Base-by-base conservation (phyloP, 2,797 vertebrate genomes). In the Mus caroli region DNA sequence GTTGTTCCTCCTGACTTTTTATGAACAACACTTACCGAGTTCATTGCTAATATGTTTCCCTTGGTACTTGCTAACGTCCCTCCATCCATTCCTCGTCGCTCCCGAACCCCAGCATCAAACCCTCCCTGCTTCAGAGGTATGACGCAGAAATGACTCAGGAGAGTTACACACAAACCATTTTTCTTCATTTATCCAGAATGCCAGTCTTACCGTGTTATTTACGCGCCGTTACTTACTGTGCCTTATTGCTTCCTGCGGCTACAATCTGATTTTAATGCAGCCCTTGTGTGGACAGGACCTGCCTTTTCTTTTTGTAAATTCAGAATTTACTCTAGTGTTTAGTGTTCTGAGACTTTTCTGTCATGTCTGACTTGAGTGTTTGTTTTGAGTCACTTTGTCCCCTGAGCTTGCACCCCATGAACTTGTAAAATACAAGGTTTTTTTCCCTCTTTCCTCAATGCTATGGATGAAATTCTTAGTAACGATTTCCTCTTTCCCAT, bases 361-460 rank as follows among this genome's bases (percentile, higher is more conserved):
- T 87, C 50, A 71, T 76, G 73, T 50, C 77, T 76, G 64, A 62
- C 56, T 56, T 71, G 60, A 87, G 3, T 77, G 37, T 79, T 54
- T 94, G n/a, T 84, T 88, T 89, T 88, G 86, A 90, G 31, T 84
- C 92, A 40, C 7, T 92, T 77, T 82, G 67, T 84, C 40, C 46
- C 71, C 88, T 89, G 73, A 64, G 75, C 76, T 79, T 76, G 50
- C 78, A 40, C 50, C 54, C 56, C 22, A 14, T 56, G 15, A 94
- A 96, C 71, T 95, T 95, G 88, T 67, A 88, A 79, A 79, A 88
- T 88, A 52, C 54, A 78, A 58, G 26, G 26, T 62, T 62, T 58
- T 64, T 8, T 67, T 83, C 60, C 46, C 31, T 85, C 46, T 88
- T 78, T 90, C 85, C 91, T 85, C 64, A 87, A 46, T n/a, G 43